Conservation (phyloP, 2,888 invertebrate species). For the Drosophila yooni region DNA sequence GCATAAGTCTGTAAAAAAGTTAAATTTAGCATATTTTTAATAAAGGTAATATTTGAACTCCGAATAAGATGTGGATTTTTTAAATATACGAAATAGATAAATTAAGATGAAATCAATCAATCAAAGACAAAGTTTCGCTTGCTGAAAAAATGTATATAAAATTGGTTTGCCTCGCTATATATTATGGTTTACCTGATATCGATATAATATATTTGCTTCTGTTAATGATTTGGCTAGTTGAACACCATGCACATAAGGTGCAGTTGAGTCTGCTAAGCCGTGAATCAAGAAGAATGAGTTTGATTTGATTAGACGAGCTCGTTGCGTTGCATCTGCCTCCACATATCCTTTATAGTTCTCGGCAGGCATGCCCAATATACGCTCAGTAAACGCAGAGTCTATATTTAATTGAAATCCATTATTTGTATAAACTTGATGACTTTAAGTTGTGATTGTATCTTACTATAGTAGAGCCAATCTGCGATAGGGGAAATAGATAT, state of each 20-base stretch:
- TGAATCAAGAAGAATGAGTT: conserved; percentile 96
- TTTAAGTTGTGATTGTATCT: conserved; percentile 79
- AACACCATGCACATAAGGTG: conserved; percentile 97
- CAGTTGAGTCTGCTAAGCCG: conserved; percentile 96
- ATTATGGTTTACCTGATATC: conserved; percentile 91
- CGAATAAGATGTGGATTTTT: background rate
- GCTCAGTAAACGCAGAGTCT: conserved; percentile 98
- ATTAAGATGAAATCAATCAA: background rate
- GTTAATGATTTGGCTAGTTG: conserved; percentile 95
- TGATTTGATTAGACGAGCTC: conserved; percentile 94
- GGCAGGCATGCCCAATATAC: conserved; percentile 94
- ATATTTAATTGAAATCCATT: conserved; percentile 23
- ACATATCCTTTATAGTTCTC: conserved; percentile 96
- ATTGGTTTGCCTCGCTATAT: background rate
- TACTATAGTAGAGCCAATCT: conserved; percentile 98
- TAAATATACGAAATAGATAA: background rate
- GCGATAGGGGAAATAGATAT: conserved; percentile 97
- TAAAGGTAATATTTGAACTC: background rate
- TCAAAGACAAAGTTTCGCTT: background rate
- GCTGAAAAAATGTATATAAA: background rate
- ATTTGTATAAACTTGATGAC: background rate
- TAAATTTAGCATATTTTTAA: background rate
- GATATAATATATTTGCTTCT: conserved; percentile 94
- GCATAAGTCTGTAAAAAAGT: conserved; percentile 91
- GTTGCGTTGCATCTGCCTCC: conserved; percentile 95